Evolutionary conservation across 1,140 invertebrate species (phyloP).

Genomic region (Copidosoma floridanum): DNA sequence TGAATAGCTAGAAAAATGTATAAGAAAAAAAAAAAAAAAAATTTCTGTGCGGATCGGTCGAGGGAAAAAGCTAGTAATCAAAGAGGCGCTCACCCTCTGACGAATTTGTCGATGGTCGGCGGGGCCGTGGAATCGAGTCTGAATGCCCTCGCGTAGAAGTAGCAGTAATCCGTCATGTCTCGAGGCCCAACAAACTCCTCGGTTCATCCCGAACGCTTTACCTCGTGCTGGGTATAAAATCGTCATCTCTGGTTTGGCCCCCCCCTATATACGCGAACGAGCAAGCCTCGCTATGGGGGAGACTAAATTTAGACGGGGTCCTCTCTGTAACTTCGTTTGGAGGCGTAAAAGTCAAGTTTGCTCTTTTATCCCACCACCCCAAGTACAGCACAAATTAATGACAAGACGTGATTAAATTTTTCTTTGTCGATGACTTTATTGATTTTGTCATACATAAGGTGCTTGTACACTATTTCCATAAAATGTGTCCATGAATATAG

Average conservation of each 20-base stretch:
- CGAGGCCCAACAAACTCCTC: too few relatives aligned
- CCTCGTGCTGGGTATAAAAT: too few relatives aligned
- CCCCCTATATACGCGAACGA: too few relatives aligned
- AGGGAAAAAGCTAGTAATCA: background rate
- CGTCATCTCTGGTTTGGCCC: too few relatives aligned
- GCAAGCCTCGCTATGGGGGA: background rate
- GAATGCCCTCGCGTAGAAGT: slow-evolving; percentile 41
- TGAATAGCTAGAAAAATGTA: too few relatives aligned
- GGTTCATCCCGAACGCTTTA: too few relatives aligned
- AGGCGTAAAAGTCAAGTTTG: background rate
- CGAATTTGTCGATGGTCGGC: slow-evolving; percentile 39
- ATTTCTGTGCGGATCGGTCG: too few relatives aligned
- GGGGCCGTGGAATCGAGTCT: slow-evolving; percentile 17
- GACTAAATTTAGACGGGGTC: background rate
- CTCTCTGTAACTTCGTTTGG: too few relatives aligned
- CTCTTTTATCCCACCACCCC: background rate
- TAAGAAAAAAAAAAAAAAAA: too few relatives aligned
- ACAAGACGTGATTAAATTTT: background rate
- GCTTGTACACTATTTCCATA: slow-evolving; percentile 19
- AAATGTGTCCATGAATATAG: slow-evolving; percentile 15
- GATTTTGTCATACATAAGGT: slow-evolving; percentile 19
- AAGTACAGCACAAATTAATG: too few relatives aligned
- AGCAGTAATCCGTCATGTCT: slow-evolving; percentile 43
- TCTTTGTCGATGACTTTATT: slow-evolving; percentile 22
- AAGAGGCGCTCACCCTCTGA: slow-evolving; percentile 40